Evolutionary conservation across 2,888 invertebrate species (phyloP).

Genomic region (Dasypolia templi): DNA sequence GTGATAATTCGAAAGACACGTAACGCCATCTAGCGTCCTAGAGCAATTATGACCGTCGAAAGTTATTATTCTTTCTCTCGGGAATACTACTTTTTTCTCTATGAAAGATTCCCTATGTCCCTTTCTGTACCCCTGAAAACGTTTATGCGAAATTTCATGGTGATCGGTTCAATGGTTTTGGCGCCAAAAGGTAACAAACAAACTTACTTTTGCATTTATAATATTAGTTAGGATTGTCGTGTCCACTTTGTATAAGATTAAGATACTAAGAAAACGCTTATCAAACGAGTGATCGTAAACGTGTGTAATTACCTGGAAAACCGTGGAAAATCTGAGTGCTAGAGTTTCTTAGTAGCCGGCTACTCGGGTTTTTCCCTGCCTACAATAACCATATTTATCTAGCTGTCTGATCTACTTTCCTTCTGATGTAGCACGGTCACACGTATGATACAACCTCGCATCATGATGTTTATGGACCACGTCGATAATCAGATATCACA

Average conservation of each 20-base stretch:
- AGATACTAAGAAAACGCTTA: background rate
- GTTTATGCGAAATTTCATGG: no score
- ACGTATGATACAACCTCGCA: background rate
- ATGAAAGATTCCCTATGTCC: no score
- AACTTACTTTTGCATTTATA: no score
- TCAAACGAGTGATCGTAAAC: background rate
- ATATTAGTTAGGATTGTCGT: no score
- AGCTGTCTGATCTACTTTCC: background rate
- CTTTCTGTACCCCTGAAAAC: no score
- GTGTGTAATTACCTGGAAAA: conserved; percentile 1
- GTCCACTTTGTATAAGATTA: background rate
- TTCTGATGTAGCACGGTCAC: background rate
- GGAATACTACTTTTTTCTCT: no score
- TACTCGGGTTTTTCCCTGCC: conserved; percentile 1
- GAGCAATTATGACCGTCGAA: no score
- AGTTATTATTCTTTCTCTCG: no score
- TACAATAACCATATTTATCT: background rate
- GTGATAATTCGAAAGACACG: no score
- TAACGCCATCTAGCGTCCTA: no score
- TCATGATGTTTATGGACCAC: background rate
- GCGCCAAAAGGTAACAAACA: no score
- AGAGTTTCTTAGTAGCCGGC: background rate
- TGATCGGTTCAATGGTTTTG: no score
- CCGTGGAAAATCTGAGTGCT: conserved; percentile 14
- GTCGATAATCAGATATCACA: background rate